Conservation (phyloP, 2,113 vertebrate species). For the Terrapene triunguis region DNA sequence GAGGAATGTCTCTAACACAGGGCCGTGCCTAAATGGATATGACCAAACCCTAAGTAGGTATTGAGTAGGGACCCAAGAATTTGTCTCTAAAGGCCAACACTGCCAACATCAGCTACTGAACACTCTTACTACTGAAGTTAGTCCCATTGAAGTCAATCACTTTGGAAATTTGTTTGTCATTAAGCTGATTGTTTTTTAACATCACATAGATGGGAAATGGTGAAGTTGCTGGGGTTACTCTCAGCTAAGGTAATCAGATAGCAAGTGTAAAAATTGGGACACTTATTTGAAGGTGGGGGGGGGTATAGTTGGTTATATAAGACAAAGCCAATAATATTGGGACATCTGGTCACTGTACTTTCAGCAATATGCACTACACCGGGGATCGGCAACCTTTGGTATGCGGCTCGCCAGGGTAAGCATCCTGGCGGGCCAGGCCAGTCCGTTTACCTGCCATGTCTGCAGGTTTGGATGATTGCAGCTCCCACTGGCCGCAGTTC, state of each 20-base stretch:
- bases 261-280: neutral
- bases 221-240: neutral
- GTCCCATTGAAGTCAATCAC: neutral
- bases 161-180: neutral
- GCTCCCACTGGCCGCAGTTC: no score
- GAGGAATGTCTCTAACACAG: neutral
- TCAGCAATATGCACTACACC: neutral
- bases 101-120: rapidly evolving
- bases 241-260: neutral
- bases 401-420: no score
- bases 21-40: neutral
- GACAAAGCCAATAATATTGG: neutral
- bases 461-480: no score
- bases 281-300: neutral
- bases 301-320: neutral
- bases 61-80: neutral
- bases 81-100: neutral
- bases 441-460: no score
- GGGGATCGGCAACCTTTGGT: no score
- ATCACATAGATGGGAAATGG: neutral
- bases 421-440: no score
- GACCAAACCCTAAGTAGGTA: neutral
- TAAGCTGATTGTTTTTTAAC: neutral
- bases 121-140: neutral
- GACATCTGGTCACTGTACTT: neutral